Evolutionary conservation across 2,797 vertebrate genomes (phyloP), one percentile per base, ranked within the genome.

Genomic region (Microctenopoma lineatum): DNA sequence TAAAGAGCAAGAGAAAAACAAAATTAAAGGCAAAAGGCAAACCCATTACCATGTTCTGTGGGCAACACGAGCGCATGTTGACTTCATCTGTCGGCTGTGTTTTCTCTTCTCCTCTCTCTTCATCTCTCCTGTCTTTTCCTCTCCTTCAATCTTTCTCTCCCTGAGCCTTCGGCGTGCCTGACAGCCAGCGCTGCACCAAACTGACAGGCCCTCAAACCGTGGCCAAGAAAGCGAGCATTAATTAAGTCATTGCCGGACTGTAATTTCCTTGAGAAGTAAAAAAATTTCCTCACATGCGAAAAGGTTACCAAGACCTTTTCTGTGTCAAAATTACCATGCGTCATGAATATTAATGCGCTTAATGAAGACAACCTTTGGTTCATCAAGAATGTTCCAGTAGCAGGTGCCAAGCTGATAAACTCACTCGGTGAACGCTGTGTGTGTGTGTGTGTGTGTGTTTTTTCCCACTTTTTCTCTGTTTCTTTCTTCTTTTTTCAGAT

Each of bases 211-310:
- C 95, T 97, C 97, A 96, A 96, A 96, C 94, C 93, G 94, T 73
- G 82, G 95, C 89, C 94, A 95, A 95, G 96, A 96, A 96, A 95
- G 94, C 95, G 94, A 94, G 97, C 97, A 97, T 98, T 99, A 99
- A 99, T 99, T 98, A 99, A 99, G 98, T 98, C 97, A 97, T 99
- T 96, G 98, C 97, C 96, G 97, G 98, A 99, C 98, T 98, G 97
- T 98, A 99, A 99, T 99, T 99, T 99, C 96, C 97, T 98, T 96
- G 96, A 99, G 97, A 99, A 98, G 97, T 98, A 97, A 98, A 98
- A 97, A 97, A 98, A 89, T 79, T 90, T 91, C 92, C 92, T 93
- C 93, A 92, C 94, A 98, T 96, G 93, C 96, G 97, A 97, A 99
- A 99, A 99, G 98, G 98, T 99, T 99, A 99, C 96, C 92, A 95